phyloP scores from a whole-genome alignment of 2,888 invertebrate species.

The Eupithecia vulgata region DNA sequence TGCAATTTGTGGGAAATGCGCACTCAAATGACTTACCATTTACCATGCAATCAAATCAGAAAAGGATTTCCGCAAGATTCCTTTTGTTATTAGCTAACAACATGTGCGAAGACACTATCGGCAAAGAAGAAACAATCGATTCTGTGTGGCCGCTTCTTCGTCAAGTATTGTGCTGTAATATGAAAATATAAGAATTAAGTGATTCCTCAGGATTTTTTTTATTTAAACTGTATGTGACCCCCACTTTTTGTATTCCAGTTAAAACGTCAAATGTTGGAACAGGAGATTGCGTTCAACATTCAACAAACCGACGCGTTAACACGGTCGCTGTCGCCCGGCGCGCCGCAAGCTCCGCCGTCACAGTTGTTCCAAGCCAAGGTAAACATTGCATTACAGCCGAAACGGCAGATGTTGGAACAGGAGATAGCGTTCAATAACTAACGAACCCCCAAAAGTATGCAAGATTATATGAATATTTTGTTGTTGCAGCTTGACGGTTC shows the following conservation, averaged over 20 bases:
- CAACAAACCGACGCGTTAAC: conserved; percentile 96
- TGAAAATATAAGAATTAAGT: too few relatives aligned
- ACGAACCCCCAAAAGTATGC: too few relatives aligned
- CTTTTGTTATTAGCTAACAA: neutral
- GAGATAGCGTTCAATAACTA: too few relatives aligned
- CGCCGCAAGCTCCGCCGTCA: conserved; percentile 58
- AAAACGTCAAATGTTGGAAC: conserved; percentile 93
- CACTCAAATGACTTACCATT: neutral
- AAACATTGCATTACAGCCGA: conserved; percentile 4
- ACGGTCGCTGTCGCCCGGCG: conserved; percentile 93
- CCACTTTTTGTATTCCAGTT: conserved; percentile 53
- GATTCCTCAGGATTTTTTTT: neutral
- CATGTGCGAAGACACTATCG: neutral
- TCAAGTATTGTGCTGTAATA: too few relatives aligned
- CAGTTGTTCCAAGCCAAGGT: conserved; percentile 73
- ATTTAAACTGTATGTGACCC: neutral
- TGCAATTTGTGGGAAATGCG: neutral
- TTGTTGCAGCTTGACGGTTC: conserved; percentile 84
- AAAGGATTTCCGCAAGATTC: neutral
- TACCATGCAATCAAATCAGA: neutral
- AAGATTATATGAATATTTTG: neutral
- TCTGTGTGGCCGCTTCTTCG: too few relatives aligned
- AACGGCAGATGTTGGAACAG: neutral
- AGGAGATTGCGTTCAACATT: conserved; percentile 95
- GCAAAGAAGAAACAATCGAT: neutral